Base-by-base conservation (phyloP, 2,113 vertebrate genomes). In the Rhinoderma darwinii region DNA sequence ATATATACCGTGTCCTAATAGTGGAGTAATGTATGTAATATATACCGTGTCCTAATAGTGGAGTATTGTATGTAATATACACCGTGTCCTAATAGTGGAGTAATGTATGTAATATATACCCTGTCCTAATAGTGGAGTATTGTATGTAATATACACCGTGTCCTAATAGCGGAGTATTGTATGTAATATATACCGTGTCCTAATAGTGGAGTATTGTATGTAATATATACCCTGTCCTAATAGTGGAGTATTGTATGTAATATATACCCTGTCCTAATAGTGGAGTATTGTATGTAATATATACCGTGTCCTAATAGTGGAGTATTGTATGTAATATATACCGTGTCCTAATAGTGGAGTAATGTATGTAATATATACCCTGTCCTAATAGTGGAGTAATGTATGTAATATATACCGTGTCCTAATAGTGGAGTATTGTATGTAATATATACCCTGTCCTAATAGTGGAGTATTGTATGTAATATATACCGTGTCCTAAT, bases 61-160 rank as follows among this genome's bases (percentile, higher is more conserved):
- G 51, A n/a, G 78, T 81, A 20, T 43, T n/a, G 50, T 30, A 25
- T 41, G 54, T 81, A 41, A 81, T 35, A 81, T 81, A 35, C 43
- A 12, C 59, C 18, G 5, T 81, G 35, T 43, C 4, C 20, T n/a
- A n/a, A n/a, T n/a, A n/a, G n/a, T n/a, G 35, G 32, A 20, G 35
- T 18, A 25, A 3, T 20, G 44, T 80, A 18, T 80, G 30, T 80
- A n/a, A 75, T 22, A 56, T 56, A 18, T 17, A 2, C 8, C 20
- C 2, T 81, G 11, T 76, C 25, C 12, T n/a, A n/a, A n/a, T n/a
- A n/a, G n/a, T n/a, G 22, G 66, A 4, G 70, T 11, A 12, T 32
- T 32, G 74, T 50, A n/a, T n/a, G n/a, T n/a, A n/a, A n/a, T n/a
- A 4, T 50, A 32, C 3, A 25, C 30, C 32, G n/a, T 78, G n/a